A percentile compares a stretch with the other conserved stretches of the same genome.
These are phyloP conservation scores for Tragelaphus buxtoni DNA, from an alignment of 2,113 vertebrate species.

Conservation along the genomic window DNA sequence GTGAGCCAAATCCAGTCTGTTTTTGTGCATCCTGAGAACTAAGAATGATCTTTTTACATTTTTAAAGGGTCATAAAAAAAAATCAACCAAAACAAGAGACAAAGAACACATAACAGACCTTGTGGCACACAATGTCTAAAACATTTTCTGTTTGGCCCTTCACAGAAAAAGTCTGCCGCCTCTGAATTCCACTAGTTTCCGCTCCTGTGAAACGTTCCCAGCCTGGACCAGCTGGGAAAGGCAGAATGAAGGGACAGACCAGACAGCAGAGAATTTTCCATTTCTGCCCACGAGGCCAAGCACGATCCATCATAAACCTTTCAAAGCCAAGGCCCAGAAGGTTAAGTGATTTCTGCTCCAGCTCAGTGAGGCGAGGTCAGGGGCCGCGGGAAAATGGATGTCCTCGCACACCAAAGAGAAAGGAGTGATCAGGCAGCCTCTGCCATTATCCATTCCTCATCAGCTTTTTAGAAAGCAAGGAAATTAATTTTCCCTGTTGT, in stretches of 20 bases:
- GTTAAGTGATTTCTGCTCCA: not conserved
- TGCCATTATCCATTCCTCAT: not conserved
- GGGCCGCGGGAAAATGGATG: not conserved
- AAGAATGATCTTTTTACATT: not conserved
- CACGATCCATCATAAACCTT: not conserved
- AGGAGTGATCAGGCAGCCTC: accelerated
- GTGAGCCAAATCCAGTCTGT: not conserved
- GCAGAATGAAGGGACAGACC: not conserved
- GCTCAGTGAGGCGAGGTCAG: not conserved
- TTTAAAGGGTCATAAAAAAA: not conserved
- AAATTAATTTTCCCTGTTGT: not conserved
- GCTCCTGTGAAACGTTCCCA: not conserved
- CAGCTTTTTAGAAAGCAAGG: not conserved
- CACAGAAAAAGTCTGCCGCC: accelerated
- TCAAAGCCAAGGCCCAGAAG: not conserved
- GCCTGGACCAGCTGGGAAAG: not conserved
- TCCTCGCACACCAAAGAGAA: not conserved
- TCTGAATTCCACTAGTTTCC: not conserved
- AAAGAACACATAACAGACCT: not conserved
- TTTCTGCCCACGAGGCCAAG: not conserved
- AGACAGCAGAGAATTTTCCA: not conserved
- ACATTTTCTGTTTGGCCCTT: not conserved
- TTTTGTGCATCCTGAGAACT: not conserved
- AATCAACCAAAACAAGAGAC: not conserved
- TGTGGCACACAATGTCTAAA: not conserved